A percentile compares a stretch with the other conserved stretches of the same genome.
Conservation (phyloP, 2,113 vertebrate species). For the Choloepus hoffmanni region DNA sequence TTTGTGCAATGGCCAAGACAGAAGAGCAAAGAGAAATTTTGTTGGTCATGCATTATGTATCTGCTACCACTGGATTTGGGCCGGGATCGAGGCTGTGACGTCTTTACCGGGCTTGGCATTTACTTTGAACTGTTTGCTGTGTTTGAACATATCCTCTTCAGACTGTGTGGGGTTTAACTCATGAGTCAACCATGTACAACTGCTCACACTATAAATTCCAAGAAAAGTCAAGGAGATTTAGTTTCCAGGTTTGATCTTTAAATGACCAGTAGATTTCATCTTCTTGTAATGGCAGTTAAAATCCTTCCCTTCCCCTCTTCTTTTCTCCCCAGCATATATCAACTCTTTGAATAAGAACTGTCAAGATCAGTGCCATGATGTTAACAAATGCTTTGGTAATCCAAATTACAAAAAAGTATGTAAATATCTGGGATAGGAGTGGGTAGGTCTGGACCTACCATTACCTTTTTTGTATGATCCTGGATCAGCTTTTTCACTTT, state of each 20-base stretch:
- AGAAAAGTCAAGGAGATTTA: constrained; percentile 80
- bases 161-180: constrained; percentile 59
- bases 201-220: constrained; percentile 73
- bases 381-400: background rate
- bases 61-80: constrained; percentile 61
- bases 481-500: background rate
- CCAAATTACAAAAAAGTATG: background rate
- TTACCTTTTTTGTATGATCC: background rate
- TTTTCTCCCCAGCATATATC: background rate
- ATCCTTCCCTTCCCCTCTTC: background rate
- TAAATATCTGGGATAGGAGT: background rate
- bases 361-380: background rate
- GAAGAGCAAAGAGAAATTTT: constrained; percentile 53
- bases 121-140: constrained; percentile 70
- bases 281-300: constrained; percentile 55
- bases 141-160: constrained; percentile 70
- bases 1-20: constrained; percentile 21
- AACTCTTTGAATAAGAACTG: background rate
- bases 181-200: constrained; percentile 39
- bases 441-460: background rate
- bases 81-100: constrained; percentile 58
- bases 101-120: constrained; percentile 77
- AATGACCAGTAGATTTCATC: constrained; percentile 69
- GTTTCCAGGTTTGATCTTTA: constrained; percentile 78
- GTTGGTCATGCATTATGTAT: constrained; percentile 72